These are phyloP conservation scores for Aeoliscus strigatus DNA, from an alignment of 2,797 vertebrate genomes.

Conservation along the genomic window DNA sequence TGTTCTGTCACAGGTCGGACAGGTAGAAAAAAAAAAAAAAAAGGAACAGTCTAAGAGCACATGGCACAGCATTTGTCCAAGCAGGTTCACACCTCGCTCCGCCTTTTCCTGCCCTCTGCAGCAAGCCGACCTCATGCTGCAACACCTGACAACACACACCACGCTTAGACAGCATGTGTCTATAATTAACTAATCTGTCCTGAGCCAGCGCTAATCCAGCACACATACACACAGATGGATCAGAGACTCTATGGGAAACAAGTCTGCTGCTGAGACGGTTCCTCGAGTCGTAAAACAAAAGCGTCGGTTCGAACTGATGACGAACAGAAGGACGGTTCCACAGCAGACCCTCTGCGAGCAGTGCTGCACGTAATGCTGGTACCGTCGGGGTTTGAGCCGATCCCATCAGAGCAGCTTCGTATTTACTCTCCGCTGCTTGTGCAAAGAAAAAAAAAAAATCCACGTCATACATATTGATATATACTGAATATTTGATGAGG, in stretches of 20 bases:
- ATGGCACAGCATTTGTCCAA: slow-evolving; percentile 57
- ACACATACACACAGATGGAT: slow-evolving; percentile 58
- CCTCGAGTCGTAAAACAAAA: slow-evolving; percentile 6
- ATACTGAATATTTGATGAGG: too few relatives aligned
- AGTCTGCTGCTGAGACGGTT: slow-evolving; percentile 23
- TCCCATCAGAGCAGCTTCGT: too few relatives aligned
- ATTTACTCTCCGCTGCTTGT: too few relatives aligned
- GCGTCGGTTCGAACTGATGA: not conserved
- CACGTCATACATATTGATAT: too few relatives aligned
- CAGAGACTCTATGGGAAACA: slow-evolving; percentile 43
- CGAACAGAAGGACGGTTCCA: too few relatives aligned
- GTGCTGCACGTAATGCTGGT: too few relatives aligned
- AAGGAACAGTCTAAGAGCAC: slow-evolving; percentile 47
- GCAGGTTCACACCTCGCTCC: slow-evolving; percentile 30
- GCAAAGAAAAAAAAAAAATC: too few relatives aligned
- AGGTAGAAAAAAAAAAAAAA: slow-evolving; percentile 5
- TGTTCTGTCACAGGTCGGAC: slow-evolving; percentile 13
- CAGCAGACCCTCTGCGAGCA: too few relatives aligned
- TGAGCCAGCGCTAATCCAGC: slow-evolving; percentile 76
- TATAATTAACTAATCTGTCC: slow-evolving; percentile 83
- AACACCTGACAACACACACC: slow-evolving; percentile 74
- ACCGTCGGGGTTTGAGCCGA: too few relatives aligned
- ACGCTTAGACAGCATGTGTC: slow-evolving; percentile 73
- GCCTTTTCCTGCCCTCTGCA: slow-evolving; percentile 31
- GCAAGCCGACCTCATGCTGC: slow-evolving; percentile 58